A percentile compares a stretch with the other conserved stretches of the same genome.
Conservation (phyloP, 2,888 invertebrate species). For the Protonemura montana region DNA sequence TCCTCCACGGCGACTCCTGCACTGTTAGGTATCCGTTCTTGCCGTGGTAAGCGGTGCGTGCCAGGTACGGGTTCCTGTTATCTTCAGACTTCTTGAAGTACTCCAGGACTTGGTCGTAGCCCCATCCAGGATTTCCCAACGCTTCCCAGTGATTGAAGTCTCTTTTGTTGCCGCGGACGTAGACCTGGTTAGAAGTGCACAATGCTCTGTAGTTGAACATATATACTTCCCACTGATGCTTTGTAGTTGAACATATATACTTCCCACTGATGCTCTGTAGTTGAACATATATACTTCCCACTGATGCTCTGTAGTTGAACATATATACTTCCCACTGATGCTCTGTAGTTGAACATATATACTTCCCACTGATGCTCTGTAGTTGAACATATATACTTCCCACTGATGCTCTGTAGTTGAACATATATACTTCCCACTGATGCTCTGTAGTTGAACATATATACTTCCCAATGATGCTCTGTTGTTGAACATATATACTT, state of each 20-base stretch:
- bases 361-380: conserved; percentile 82
- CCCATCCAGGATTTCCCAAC: conserved; percentile 89
- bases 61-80: conserved; percentile 84
- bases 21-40: conserved; percentile 79
- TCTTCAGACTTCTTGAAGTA: conserved; percentile 93
- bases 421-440: conserved; percentile 83
- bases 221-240: conserved; percentile 82
- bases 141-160: conserved; percentile 92
- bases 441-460: conserved; percentile 83
- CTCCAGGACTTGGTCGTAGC: conserved; percentile 80
- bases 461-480: too few species aligned
- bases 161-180: conserved; percentile 80
- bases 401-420: conserved; percentile 54
- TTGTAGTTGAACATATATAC: too few species aligned
- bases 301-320: conserved; percentile 83
- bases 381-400: too few species aligned
- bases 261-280: too few species aligned
- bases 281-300: conserved; percentile 79
- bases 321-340: too few species aligned
- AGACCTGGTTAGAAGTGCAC: conserved; percentile 59
- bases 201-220: conserved; percentile 65
- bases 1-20: conserved; percentile 85
- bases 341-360: conserved; percentile 70
- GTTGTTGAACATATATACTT: conserved; percentile 74
- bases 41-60: conserved; percentile 72